Base-by-base conservation (phyloP, 2,113 vertebrate genomes). In the Tupaia chinensis region DNA sequence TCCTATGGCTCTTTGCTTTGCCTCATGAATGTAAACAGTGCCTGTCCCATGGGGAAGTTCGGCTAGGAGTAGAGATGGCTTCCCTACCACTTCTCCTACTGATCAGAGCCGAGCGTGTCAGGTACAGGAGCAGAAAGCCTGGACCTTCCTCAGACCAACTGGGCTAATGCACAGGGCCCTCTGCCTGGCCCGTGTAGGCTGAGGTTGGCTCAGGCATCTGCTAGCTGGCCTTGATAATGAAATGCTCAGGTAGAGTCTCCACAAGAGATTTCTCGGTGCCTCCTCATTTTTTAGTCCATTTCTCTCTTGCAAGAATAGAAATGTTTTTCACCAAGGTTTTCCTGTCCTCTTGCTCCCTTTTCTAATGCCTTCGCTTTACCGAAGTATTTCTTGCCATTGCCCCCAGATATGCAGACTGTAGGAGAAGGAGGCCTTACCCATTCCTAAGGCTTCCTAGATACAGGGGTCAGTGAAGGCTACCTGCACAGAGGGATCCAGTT, bases 251-350 rank as follows among this genome's bases (percentile, higher is more conserved):
- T 79, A 13, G 54, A 76, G 22, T 78, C 44, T 73, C 32, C 32
- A 53, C 44, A 32, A 83, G 32, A 85, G n/a, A 90, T 54, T 69
- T 94, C 61, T 89, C 58, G 58, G 68, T 73, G 74, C 53, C 73
- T 22, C 14, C 63, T 93, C 74, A 82, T 54, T 87, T 91, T 94
- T 32, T 44, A 63, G 68, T 29, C 60, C 56, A 3, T 54, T 25
- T 69, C 32, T 95, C 25, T 84, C 29, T 92, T 73, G 70, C 34
- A 89, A 13, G 9, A 96, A 68, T 93, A 63, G 92, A 87, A 90
- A 90, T n/a, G 22, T 54, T 32, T 79, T 77, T 82, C 78, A 76
- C 27, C 29, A 60, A 20, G 23, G 53, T 66, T 69, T 72, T 34
- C 73, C 60, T 20, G 9, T 23, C 32, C 19, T 83, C 29, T 44